Evolutionary conservation across 2,888 invertebrate species (phyloP), one percentile per base, ranked within the genome.

Genomic region (Thymelicus acteon): DNA sequence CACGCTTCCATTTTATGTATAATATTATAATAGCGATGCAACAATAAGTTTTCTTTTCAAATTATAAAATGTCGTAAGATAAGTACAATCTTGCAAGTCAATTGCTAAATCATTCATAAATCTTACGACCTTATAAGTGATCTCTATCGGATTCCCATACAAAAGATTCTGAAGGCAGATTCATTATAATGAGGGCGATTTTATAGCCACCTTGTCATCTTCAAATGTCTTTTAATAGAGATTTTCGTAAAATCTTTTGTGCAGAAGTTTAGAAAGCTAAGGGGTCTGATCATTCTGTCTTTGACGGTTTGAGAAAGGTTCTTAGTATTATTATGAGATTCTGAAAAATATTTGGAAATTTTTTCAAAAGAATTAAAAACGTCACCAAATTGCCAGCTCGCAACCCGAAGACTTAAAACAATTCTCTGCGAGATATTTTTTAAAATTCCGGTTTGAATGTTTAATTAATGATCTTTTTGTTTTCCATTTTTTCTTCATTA

Each of bases 121-220:
- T 60, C 39, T 13, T 37, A 48, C 60, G 52, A 40, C 40, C 10
- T 60, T 60, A 52, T 40, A 68, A 19, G 19, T 19, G 60, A 52
- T 67, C 52, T 52, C 31, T 68, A 62, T 57, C 57, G 44, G 62
- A 68, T 68, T 68, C 54, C 52, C 49, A 52, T 61, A 67, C 60
- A 67, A 67, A 61, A 47, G 60, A 47, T 67, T 60, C 67, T 13
- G 31, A 31, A 49, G 60, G 15, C 67, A 44, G 52, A 31, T 57
- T 57, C 13, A 15, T 61, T 44, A 57, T 68, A 68, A 68, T 68
- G 67, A 62, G 37, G 57, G 47, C 54, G 54, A 62, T 68, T 62
- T 62, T 68, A 68, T 54, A 62, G 62, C 62, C 47, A 15, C 54
- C 68, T 57, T 68, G 68, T 68, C 68, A 68, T 57, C 19, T 44